Conservation (phyloP, 2,113 vertebrate species). For the Grantiella picta region DNA sequence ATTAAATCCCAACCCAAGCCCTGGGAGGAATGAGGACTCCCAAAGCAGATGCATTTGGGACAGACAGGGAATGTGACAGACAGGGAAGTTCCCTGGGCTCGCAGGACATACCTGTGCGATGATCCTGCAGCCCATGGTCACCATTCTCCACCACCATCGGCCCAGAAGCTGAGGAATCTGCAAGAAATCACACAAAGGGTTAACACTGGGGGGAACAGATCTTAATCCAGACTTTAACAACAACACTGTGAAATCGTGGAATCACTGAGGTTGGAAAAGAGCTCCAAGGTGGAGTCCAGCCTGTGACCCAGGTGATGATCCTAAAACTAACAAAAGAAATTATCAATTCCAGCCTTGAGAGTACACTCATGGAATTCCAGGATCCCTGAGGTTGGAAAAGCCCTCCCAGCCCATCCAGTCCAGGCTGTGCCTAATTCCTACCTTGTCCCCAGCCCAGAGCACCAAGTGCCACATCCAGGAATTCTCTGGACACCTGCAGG, state of each 20-base stretch:
- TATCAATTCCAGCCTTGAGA: background rate
- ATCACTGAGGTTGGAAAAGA: background rate
- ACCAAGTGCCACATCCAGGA: rapidly evolving
- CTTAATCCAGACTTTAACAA: rapidly evolving
- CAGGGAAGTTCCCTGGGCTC: rapidly evolving
- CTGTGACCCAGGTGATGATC: background rate
- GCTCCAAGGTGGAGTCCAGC: background rate
- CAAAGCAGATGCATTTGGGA: background rate
- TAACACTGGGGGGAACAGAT: background rate
- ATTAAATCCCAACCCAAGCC: rapidly evolving
- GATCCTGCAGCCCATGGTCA: slow-evolving; percentile 76
- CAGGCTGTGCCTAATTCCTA: rapidly evolving
- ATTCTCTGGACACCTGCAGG: background rate
- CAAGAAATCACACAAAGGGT: background rate
- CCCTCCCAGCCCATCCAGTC: rapidly evolving
- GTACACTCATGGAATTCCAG: background rate
- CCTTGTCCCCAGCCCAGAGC: background rate
- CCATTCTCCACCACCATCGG: slow-evolving; percentile 80
- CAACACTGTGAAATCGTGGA: rapidly evolving
- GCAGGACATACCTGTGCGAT: slow-evolving; percentile 43
- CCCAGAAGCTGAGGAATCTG: slow-evolving; percentile 66
- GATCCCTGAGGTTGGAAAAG: background rate
- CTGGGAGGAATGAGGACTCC: background rate
- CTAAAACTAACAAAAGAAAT: background rate
- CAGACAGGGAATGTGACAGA: background rate